Percentiles rank a stretch among this genome's conserved stretches.
Evolutionary conservation across 2,888 invertebrate species (phyloP).

Genomic region (Lagria hirta): DNA sequence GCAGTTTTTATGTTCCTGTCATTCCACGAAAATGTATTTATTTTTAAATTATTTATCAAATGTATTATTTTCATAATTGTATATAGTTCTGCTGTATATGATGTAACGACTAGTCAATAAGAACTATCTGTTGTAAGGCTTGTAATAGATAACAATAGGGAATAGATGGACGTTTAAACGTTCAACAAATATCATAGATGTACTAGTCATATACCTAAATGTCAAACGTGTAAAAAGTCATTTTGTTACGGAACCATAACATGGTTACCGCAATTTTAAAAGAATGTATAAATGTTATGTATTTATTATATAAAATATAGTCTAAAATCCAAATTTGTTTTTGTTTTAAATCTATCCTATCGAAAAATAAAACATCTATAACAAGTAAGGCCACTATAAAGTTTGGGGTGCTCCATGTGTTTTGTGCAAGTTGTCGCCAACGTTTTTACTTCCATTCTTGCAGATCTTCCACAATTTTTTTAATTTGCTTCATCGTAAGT

Average conservation of each 20-base stretch:
- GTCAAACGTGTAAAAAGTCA: constrained; percentile 38
- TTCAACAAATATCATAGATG: constrained; percentile 44
- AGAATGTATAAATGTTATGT: constrained; percentile 53
- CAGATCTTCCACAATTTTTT: too few relatives aligned
- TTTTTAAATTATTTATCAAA: constrained; percentile 21
- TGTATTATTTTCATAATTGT: constrained; percentile 29
- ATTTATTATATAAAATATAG: constrained; percentile 53
- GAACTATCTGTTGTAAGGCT: constrained; percentile 39
- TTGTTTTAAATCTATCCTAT: constrained; percentile 1
- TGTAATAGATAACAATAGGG: constrained; percentile 28
- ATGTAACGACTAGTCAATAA: constrained; percentile 28
- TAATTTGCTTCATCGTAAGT: too few relatives aligned
- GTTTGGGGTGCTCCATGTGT: too few relatives aligned
- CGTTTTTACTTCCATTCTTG: too few relatives aligned
- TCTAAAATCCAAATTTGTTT: constrained; percentile 31
- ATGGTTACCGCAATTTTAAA: constrained; percentile 40
- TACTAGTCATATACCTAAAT: constrained; percentile 45
- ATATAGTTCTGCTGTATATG: constrained; percentile 40
- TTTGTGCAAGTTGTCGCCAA: too few relatives aligned
- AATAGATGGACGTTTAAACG: constrained; percentile 29
- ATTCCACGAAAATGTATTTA: constrained; percentile 19
- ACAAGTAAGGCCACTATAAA: not conserved
- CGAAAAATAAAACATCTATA: not conserved
- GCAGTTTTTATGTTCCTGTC: constrained; percentile 22
- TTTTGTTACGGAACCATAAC: constrained; percentile 41